Evolutionary conservation across 2,113 vertebrate genomes (phyloP), one percentile per base, ranked within the genome.

Genomic region (Chionodraco myersi): DNA sequence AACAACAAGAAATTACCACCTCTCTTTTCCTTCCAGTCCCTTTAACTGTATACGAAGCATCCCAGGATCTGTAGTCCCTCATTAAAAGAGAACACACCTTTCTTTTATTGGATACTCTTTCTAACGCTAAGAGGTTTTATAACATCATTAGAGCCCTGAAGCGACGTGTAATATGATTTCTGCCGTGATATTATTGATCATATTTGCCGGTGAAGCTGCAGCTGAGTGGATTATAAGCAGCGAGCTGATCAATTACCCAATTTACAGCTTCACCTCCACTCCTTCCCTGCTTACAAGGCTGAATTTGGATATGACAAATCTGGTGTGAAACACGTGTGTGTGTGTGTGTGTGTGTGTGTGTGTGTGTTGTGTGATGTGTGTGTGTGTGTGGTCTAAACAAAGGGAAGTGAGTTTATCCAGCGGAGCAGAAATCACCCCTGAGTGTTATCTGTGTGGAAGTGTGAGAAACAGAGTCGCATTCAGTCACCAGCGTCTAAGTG

Each of bases 381-480:
- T 72, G 61, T 75, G 76, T 41, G 78, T 80, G 75, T 12, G 78
- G n/a, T n/a, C n/a, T 70, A 87, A 85, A 90, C 85, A 80, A 63
- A 71, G 47, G 82, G 89, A 90, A 92, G 84, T 72, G 72, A 86
- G 85, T 56, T 85, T 81, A 86, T 90, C 84, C 80, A 79, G 77
- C 84, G 75, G 74, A 84, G 82, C 88, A 80, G 73, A 82, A 76
- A 82, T 90, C 80, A 82, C 62, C 66, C 59, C 84, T 2, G 77
- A 76, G 70, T 85, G 88, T 88, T 92, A 93, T 92, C 90, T 84
- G 75, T 62, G 56, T 61, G 59, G 53, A 75, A 86, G 79, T 91
- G 91, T 93, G 91, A 92, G 89, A 91, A 90, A 86, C 71, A 4
- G 18, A 86, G 80, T 84, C 85, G 68, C 74, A 47, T 75, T 68